These are phyloP conservation scores for Palythoa grandiflora DNA, from an alignment of 92 coral and sea anemone genomes.

Conservation along the genomic window DNA sequence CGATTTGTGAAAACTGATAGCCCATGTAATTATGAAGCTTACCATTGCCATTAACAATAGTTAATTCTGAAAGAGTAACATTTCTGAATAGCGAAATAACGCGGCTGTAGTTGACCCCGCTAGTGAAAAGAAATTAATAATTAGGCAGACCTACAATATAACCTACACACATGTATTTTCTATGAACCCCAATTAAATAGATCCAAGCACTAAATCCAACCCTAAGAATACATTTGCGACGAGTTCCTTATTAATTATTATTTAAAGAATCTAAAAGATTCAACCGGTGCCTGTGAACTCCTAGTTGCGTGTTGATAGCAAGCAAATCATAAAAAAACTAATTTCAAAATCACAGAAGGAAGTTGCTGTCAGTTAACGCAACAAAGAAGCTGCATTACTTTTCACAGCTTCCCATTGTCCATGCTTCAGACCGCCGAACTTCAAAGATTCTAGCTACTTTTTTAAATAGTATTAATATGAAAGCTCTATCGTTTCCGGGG, in stretches of 20 bases:
- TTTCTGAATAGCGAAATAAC: slow-evolving; percentile 2
- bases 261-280: background rate
- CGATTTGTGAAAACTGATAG: no score
- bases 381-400: background rate
- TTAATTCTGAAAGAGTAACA: background rate
- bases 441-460: no score
- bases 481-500: no score
- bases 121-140: background rate
- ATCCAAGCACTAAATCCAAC: background rate
- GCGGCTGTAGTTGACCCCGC: background rate
- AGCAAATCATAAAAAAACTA: slow-evolving; percentile 1
- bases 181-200: slow-evolving; percentile 11
- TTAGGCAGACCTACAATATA: background rate
- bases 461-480: no score
- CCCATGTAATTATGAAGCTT: no score
- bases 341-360: background rate
- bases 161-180: background rate
- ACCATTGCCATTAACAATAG: background rate
- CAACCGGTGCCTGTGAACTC: slow-evolving; percentile 8
- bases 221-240: background rate
- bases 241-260: background rate
- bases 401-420: no score
- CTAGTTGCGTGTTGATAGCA: slow-evolving; percentile 1
- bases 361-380: slow-evolving; percentile 13
- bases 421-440: no score